phyloP scores from a whole-genome alignment of 2,888 invertebrate species.

The Hirtodrosophila confusa region DNA sequence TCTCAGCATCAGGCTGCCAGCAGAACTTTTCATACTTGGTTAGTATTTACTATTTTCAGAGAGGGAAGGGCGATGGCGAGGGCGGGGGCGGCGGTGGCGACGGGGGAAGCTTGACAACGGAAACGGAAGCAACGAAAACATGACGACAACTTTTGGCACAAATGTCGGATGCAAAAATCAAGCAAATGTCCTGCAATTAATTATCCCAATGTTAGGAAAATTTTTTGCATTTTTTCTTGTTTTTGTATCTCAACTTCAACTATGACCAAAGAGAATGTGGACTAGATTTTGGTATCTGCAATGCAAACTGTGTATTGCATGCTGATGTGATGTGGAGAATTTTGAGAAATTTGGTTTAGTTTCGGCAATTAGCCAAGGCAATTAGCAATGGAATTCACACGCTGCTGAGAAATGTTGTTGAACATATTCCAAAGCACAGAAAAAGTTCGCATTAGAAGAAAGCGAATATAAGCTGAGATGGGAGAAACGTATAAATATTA shows the following conservation, averaged over 20 bases:
- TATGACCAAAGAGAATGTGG: too few relatives aligned
- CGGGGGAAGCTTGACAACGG: conserved; percentile 28
- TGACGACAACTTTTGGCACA: conserved; percentile 58
- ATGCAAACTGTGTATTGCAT: conserved; percentile 14
- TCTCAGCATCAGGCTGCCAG: conserved; percentile 36
- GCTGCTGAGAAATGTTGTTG: not conserved
- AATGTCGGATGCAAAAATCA: conserved; percentile 60
- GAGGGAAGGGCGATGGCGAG: too few relatives aligned
- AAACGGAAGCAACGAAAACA: conserved; percentile 55
- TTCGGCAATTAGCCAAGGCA: not conserved
- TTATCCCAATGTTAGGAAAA: conserved; percentile 43
- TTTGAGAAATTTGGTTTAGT: conserved; percentile 8
- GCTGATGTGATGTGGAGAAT: conserved; percentile 18
- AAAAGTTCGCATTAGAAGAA: not conserved
- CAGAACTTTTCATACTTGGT: conserved; percentile 47
- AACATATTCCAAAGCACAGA: not conserved
- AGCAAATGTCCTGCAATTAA: conserved; percentile 68
- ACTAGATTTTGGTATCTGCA: not conserved
- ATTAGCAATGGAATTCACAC: conserved; percentile 28
- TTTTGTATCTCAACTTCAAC: not conserved
- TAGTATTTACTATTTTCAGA: conserved; percentile 23
- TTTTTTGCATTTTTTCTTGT: conserved; percentile 3
- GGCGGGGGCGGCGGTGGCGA: not conserved
- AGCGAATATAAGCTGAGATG: too few relatives aligned
- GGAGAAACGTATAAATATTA: too few relatives aligned